Evolutionary conservation across 2,888 invertebrate genomes (phyloP), one percentile per base, ranked within the genome.

Genomic region (Melipona beecheii): DNA sequence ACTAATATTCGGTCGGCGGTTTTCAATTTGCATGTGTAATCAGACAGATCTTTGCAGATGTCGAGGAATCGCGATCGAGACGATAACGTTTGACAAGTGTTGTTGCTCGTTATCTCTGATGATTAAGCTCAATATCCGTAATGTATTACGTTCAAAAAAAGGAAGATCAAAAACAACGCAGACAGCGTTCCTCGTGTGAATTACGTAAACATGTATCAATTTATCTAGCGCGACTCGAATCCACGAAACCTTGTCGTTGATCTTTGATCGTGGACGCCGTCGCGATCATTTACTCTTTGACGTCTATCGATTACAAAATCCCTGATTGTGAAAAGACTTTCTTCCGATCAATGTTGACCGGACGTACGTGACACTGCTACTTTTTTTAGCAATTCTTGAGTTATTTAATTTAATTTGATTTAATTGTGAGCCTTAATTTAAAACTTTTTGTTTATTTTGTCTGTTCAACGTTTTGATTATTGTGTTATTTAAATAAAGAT

Each of bases 191-290:
- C 24, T 31, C 21, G 21, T 65, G 31, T 1, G 11, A 62, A 69
- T 75, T 69, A 17, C 31, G 19, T 31, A 43, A 68, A 75, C 52
- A n/a, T 58, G 2, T 58, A 58, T 21, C 78, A 50, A 76, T 80
- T 80, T 69, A 73, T 80, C 80, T 76, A 73, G 52, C 3, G 58
- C 21, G 62, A 80, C 64, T 52, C 52, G 49, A 69, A 72, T 73
- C 56, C 13, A 50, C 17, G 49, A 54, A 49, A 36, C 1, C 36
- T 58, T 19, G 13, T 24, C 17, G 43, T 0, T 31, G 64, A 62
- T 50, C 56, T 50, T 70, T 76, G 58, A 15, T 19, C 64, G 21
- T 36, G 31, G 3, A 49, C 19, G 21, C 19, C 19, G 27, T 0
- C 2, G 2, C 15, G 15, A 27, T 3, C 19, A 6, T 15, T 2